These are phyloP conservation scores for Macrotus californicus DNA, from an alignment of 2,113 vertebrate genomes.

Conservation along the genomic window DNA sequence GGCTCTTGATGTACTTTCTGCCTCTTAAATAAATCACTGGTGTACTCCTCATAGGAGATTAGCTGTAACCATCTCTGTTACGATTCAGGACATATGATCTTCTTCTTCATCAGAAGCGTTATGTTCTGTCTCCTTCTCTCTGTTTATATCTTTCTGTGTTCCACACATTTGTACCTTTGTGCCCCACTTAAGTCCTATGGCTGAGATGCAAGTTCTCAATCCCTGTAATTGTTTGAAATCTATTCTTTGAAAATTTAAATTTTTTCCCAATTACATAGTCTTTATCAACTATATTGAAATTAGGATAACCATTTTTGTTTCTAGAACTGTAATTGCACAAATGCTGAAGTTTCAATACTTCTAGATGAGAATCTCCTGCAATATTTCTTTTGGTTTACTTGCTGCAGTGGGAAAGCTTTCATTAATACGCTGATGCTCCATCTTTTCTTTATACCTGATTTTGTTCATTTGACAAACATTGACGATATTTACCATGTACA, in stretches of 20 bases:
- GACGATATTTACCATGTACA: not conserved
- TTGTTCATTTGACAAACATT: not conserved
- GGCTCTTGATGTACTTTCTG: not conserved
- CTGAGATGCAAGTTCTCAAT: not conserved
- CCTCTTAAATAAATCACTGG: not conserved
- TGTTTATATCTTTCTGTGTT: not conserved
- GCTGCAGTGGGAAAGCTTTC: not conserved
- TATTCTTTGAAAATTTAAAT: not conserved
- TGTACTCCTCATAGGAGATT: not conserved
- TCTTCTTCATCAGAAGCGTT: not conserved
- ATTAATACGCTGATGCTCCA: not conserved
- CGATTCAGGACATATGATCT: not conserved
- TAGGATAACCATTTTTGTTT: not conserved
- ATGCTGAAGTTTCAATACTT: not conserved
- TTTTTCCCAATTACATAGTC: not conserved
- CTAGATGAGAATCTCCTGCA: not conserved
- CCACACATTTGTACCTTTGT: not conserved
- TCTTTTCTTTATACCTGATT: not conserved
- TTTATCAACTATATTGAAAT: not conserved
- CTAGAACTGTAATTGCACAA: not conserved
- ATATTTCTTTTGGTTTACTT: not conserved
- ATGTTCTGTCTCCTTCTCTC: not conserved
- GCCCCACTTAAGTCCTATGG: not conserved
- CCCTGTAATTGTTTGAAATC: not conserved
- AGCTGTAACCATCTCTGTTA: not conserved